Base-by-base conservation (phyloP, 2,888 invertebrate genomes). In the Mesorhabditis belari region DNA sequence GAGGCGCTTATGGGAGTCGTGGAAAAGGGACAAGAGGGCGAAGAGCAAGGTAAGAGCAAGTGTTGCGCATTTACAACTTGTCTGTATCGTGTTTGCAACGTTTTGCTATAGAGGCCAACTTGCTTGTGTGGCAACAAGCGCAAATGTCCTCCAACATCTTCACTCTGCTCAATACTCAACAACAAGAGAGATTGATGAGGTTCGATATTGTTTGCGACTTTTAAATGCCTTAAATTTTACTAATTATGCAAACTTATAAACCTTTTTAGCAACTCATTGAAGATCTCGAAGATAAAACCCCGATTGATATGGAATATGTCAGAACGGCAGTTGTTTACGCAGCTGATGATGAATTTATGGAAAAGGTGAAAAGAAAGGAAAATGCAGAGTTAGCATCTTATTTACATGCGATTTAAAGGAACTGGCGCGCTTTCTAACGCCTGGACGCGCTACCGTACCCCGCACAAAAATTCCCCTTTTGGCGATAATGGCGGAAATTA, bases 241-340 rank as follows among this genome's bases (percentile, higher is more conserved):
- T 6, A 35, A 17, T 50, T 17, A 17, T n/a, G 50, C 6, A 6
- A 6, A 19, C 12, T 6, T 12, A 17, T 19, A 17, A 6, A 17
- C 19, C 6, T 6, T 6, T 6, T 6, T 19, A 6, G 50, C 50
- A 17, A 19, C 12, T 17, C 5, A 5, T 17, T 21, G 50, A 50
- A 6, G 50, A 50, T 5, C 21, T 19, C 19, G 12, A 19, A 19
- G 12, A 50, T 6, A 50, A 19, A 21, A 4, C 44, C 17, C 56
- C n/a, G 58, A 35, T 28, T 19, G 55, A 57, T 2, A 81, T 82
- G 60, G 84, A 85, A 64, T 85, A 85, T 70, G 81, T 83, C 5
- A 76, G 83, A 26, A 84, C 84, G 12, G 79, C 83, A 4, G 81
- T 85, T 26, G 78, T 85, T 5, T 81, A 82, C 51, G 75, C 78